Base-by-base conservation (phyloP, 2,888 invertebrate genomes). In the Matsumyia berberina region DNA sequence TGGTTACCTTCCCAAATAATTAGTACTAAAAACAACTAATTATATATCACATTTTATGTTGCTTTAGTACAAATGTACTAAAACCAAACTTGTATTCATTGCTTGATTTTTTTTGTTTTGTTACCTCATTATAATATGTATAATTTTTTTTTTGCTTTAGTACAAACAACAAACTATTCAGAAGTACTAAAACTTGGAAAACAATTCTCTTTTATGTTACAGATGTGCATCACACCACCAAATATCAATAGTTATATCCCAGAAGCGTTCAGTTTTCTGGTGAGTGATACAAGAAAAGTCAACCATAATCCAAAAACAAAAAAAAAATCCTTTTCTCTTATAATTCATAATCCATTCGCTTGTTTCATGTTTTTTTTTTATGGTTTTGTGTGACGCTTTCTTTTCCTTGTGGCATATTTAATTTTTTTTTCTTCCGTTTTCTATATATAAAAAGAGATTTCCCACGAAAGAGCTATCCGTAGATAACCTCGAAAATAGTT, bases 231-330 rank as follows among this genome's bases (percentile, higher is more conserved):
- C 88, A 89, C 89, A 80, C 89, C 89, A 88, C 89, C 89, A 87
- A 89, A 89, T 89, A 89, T 89, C 88, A 89, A 89, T 89, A 89
- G 88, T 88, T 89, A 89, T 89, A 89, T 89, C 89, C 89, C 89
- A 89, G 89, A 89, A 89, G 89, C 89, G 86, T 89, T 89, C 89
- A 89, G 89, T 89, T 89, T 89, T 89, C 89, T 89, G 89, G 89
- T 89, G 89, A 89, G 89, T 89, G 88, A 74, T 66, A 85, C 66
- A 76, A 62, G 46, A 62, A 66, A 53, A 53, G 29, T 66, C 51
- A 51, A 73, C 33, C 29, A 62, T n/a, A n/a, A n/a, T n/a, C n/a
- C n/a, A n/a, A n/a, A n/a, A n/a, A 73, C 53, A 73, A 39, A 58
- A 77, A 64, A 49, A 58, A 31, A 53, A 35, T 49, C n/a, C 64